A percentile compares a stretch with the other conserved stretches of the same genome.
phyloP scores from a whole-genome alignment of 2,113 vertebrate genomes.

The Bos javanicus region DNA sequence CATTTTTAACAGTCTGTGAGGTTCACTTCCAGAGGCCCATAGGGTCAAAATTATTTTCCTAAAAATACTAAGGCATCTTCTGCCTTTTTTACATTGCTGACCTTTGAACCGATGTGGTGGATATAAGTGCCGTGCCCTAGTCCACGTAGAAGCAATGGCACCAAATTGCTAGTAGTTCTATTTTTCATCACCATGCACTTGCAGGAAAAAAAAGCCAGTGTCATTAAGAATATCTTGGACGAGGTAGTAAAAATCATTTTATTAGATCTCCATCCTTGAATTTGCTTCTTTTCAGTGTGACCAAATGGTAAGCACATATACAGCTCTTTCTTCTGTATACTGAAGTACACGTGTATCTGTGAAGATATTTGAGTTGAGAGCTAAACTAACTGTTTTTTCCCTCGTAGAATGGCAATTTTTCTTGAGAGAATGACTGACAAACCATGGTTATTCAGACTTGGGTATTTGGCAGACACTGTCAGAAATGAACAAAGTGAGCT shows the following conservation, averaged over 20 bases:
- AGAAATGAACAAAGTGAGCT: conserved; percentile 65
- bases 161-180: not conserved
- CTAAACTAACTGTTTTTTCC: not conserved
- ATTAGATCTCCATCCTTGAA: not conserved
- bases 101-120: not conserved
- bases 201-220: not conserved
- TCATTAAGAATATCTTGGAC: not conserved
- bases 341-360: not conserved
- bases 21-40: not conserved
- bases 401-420: conserved; percentile 24
- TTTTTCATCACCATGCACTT: not conserved
- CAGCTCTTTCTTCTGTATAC: not conserved
- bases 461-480: conserved; percentile 62
- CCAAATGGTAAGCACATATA: not conserved
- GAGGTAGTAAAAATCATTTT: not conserved
- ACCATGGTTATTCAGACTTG: conserved; percentile 56
- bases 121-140: not conserved
- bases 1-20: not conserved
- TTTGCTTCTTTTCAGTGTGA: not conserved
- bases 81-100: not conserved
- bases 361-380: not conserved
- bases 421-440: conserved; percentile 66
- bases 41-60: not conserved
- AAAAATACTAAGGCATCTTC: not conserved
- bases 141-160: not conserved